Percentiles rank a stretch among this genome's conserved stretches.
phyloP scores from a whole-genome alignment of 2,888 invertebrate genomes.

The Halictus quadricinctus region DNA sequence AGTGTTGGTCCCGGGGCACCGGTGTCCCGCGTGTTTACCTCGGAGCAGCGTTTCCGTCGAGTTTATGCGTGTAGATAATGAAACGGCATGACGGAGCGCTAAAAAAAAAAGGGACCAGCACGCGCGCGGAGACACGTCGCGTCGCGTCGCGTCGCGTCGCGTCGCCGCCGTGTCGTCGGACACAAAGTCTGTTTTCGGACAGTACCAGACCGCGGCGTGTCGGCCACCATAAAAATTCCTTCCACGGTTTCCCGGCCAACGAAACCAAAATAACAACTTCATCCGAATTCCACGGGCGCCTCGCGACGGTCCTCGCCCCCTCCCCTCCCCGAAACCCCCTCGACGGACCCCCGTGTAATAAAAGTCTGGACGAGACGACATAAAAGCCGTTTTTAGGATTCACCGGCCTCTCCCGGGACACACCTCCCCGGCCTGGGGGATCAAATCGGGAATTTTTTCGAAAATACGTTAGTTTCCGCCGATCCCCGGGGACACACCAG shows the following conservation, averaged over 20 bases:
- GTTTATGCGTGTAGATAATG: slow-evolving; percentile 55
- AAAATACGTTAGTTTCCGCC: slow-evolving; percentile 45
- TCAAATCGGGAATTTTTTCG: slow-evolving; percentile 21
- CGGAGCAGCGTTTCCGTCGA: slow-evolving; percentile 27
- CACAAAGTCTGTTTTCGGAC: slow-evolving; percentile 33
- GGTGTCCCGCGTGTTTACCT: slow-evolving; percentile 29
- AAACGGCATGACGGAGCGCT: neutral
- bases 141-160: neutral
- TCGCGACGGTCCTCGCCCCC: slow-evolving; percentile 2
- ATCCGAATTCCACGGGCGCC: slow-evolving; percentile 63
- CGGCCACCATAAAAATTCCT: slow-evolving; percentile 69
- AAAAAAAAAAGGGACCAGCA: slow-evolving; percentile 10
- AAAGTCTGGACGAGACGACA: slow-evolving; percentile 39
- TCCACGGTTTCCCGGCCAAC: slow-evolving; percentile 64
- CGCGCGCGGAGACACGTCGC: neutral
- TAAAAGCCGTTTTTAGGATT: slow-evolving; percentile 53
- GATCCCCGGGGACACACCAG: neutral
- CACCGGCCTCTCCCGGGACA: slow-evolving; percentile 26
- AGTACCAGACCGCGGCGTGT: slow-evolving; percentile 23
- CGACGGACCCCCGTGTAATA: slow-evolving; percentile 37
- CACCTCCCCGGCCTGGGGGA: slow-evolving; percentile 21
- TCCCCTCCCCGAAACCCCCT: slow-evolving; percentile 8
- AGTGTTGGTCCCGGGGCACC: neutral
- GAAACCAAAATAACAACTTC: slow-evolving; percentile 62
- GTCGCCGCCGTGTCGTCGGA: neutral